Evolutionary conservation across 2,113 vertebrate species (phyloP), one percentile per base, ranked within the genome.

Genomic region (Cynocephalus volans): DNA sequence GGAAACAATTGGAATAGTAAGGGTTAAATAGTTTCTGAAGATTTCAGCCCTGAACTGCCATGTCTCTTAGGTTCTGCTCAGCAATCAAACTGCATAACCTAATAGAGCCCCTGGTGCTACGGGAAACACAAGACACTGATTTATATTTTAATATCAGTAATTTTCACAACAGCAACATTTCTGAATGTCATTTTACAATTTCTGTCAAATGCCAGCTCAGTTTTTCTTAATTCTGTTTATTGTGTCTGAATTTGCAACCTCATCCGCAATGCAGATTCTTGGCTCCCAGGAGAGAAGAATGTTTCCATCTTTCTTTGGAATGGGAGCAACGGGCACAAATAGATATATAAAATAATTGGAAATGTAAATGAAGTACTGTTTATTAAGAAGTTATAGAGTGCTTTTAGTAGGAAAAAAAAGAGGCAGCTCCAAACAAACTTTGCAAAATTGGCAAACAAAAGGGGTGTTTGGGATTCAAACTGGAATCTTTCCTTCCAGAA

Each of bases 121-220:
- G 96, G 98, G 97, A 98, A 98, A 97, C 98, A 98, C 97, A 98
- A 98, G 99, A 99, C 99, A 99, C 99, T 99, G 99, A 99, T 99
- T 99, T 99, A 99, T 99, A 99, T 99, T 99, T 99, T 99, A 99
- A 99, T 99, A 99, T 99, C 99, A 99, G 98, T 99, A 99, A 99
- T 99, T 99, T 99, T 98, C 98, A 99, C 98, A 98, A 98, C 98
- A 98, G 98, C 97, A 95, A 98, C 98, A 98, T 99, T 99, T 99
- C 99, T 98, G 99, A 99, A 99, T 99, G 99, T 99, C 99, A 99
- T 99, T 99, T 99, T 99, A 99, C 99, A 99, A 99, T 99, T 99
- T 99, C 99, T 99, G 99, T 99, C 99, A 99, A 99, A 99, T 98
- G 93, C 98, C 97, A 97, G 98, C 98, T 99, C 99, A 98, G 99